phyloP scores from a whole-genome alignment of 2,888 invertebrate genomes.

The Drosophila testacea region DNA sequence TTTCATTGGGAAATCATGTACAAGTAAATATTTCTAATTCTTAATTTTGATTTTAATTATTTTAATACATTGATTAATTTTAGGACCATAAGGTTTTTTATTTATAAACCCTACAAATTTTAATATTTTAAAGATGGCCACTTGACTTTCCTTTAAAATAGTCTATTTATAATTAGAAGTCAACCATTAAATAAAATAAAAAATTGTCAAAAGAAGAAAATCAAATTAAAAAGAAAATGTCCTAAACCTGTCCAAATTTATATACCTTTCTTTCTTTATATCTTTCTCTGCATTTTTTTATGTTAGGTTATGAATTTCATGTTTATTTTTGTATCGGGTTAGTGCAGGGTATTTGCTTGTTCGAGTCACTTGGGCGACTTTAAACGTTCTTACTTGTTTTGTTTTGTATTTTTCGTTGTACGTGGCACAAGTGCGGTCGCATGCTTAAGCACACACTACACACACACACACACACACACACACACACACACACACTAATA shows the following conservation, averaged over 20 bases:
- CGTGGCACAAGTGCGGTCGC: conserved; percentile 81
- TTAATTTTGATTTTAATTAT: not conserved
- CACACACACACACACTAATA: conserved; percentile 32
- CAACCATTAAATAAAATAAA: too few relatives aligned
- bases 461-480: conserved; percentile 31
- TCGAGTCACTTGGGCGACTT: not conserved
- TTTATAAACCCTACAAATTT: too few relatives aligned
- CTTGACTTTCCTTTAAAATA: too few relatives aligned
- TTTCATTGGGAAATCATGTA: not conserved
- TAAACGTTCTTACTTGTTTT: conserved; percentile 52
- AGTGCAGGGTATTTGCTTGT: conserved; percentile 42
- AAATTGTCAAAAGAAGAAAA: too few relatives aligned
- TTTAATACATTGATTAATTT: not conserved
- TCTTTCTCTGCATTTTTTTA: not conserved
- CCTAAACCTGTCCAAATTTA: too few relatives aligned
- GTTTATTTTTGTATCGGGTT: not conserved
- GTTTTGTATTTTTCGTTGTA: conserved; percentile 65
- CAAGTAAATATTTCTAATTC: not conserved
- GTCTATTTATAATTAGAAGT: too few relatives aligned
- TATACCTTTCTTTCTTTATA: too few relatives aligned
- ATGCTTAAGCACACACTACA: conserved; percentile 74
- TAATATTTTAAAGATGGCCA: too few relatives aligned
- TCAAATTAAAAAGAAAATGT: too few relatives aligned
- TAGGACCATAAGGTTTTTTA: too few relatives aligned
- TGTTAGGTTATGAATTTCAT: not conserved